Conservation (phyloP, 2,888 invertebrate genomes). For the Acronicta leporina region DNA sequence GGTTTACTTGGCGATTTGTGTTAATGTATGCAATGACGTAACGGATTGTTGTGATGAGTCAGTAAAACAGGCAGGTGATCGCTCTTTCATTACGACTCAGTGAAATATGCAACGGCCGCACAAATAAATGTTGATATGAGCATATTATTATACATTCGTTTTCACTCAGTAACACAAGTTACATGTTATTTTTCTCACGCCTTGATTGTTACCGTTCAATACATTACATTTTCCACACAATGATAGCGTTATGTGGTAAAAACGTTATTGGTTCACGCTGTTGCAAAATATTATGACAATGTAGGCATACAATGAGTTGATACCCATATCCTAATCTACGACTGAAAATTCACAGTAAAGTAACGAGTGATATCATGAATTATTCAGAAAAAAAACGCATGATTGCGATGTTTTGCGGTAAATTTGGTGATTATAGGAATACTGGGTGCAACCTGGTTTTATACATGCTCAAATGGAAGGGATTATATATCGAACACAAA, state of each 20-base stretch:
- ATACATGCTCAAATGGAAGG: constrained; percentile 30
- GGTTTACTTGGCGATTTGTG: constrained; percentile 48
- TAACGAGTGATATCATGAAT: constrained; percentile 15
- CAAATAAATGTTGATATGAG: constrained; percentile 29
- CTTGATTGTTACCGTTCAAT: constrained; percentile 53
- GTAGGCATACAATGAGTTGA: constrained; percentile 24
- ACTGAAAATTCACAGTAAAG: constrained; percentile 24
- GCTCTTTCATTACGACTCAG: constrained; percentile 39
- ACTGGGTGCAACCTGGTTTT: constrained; percentile 16
- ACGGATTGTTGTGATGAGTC: constrained; percentile 65
- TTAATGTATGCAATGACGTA: constrained; percentile 62
- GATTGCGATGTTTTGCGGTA: not conserved
- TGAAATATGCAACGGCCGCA: constrained; percentile 29
- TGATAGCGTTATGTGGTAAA: constrained; percentile 37
- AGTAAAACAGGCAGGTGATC: constrained; percentile 50
- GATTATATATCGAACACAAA: constrained; percentile 52
- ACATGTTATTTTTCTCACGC: constrained; percentile 54
- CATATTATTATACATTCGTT: constrained; percentile 41
- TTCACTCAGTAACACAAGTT: constrained; percentile 41
- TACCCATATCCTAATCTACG: constrained; percentile 20
- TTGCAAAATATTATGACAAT: constrained; percentile 46
- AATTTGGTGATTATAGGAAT: not conserved
- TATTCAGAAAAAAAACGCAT: constrained; percentile 9
- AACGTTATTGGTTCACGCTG: constrained; percentile 50
- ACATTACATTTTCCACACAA: constrained; percentile 50